Conservation (phyloP, 2,113 vertebrate genomes). For the Callipepla californica region DNA sequence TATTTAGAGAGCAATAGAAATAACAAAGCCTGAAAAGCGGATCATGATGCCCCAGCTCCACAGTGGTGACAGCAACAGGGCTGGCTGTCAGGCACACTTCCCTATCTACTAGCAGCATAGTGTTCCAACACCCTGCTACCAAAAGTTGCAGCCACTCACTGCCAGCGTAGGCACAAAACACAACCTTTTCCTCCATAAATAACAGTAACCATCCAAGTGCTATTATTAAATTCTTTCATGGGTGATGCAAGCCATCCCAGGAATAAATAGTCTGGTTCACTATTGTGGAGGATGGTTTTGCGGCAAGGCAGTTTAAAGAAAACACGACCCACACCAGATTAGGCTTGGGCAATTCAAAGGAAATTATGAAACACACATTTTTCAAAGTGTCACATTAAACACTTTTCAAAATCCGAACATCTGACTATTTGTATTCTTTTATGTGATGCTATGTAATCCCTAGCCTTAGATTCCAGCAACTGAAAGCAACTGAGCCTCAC, state of each 20-base stretch:
- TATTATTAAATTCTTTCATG: slow-evolving; percentile 48
- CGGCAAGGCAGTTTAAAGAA: slow-evolving; percentile 38
- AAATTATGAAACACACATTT: background rate
- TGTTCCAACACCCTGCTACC: background rate
- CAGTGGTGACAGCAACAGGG: background rate
- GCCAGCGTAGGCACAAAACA: slow-evolving; percentile 5
- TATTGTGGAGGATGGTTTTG: slow-evolving; percentile 19
- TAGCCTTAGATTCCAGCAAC: background rate
- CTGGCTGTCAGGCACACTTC: slow-evolving; percentile 3
- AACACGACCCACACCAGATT: slow-evolving; percentile 12
- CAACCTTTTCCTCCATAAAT: slow-evolving; percentile 31
- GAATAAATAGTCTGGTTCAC: slow-evolving; percentile 27
- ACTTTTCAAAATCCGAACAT: slow-evolving; percentile 1
- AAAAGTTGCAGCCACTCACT: slow-evolving; percentile 20
- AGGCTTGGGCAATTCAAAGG: background rate
- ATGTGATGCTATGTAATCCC: background rate
- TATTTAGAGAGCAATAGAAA: slow-evolving; percentile 63
- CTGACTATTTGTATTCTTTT: background rate
- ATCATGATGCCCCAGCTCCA: background rate
- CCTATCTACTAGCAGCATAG: slow-evolving; percentile 14
- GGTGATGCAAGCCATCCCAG: slow-evolving; percentile 17
- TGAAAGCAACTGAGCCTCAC: background rate
- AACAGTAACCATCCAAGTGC: slow-evolving; percentile 35
- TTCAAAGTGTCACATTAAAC: background rate
- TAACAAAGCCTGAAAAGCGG: background rate